Percentiles rank a stretch among this genome's conserved stretches.
Evolutionary conservation across 2,113 vertebrate species (phyloP).

Genomic region (Neogobius melanostomus): DNA sequence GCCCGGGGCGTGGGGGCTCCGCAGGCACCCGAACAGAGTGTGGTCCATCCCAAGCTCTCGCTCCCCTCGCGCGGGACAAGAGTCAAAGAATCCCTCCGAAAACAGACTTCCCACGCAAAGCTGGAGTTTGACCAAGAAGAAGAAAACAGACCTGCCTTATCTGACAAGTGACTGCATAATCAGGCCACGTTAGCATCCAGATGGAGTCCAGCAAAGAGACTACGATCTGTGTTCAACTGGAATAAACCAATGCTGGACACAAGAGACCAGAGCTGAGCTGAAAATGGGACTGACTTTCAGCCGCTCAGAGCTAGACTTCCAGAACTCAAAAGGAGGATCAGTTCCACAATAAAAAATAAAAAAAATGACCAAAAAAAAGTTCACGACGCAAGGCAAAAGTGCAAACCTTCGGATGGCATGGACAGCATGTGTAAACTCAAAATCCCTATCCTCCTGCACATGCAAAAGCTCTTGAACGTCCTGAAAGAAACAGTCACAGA

Average conservation of each 20-base stretch:
- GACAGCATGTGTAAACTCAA: not conserved
- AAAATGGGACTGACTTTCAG: not conserved
- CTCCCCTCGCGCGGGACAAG: constrained; percentile 58
- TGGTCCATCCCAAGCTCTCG: constrained; percentile 89
- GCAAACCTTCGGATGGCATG: not conserved
- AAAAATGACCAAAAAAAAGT: no score
- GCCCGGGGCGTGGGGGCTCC: constrained; percentile 90
- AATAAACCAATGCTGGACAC: no score
- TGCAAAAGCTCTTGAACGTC: not conserved
- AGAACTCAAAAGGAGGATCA: not conserved
- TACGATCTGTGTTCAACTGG: not conserved
- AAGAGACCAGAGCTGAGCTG: not conserved
- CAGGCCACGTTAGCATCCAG: not conserved
- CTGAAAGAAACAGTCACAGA: not conserved
- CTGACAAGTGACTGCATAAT: no score
- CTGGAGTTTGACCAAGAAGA: constrained; percentile 21
- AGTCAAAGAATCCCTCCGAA: not conserved
- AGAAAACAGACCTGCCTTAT: no score
- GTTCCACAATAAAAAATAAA: not conserved
- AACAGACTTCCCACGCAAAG: constrained; percentile 2
- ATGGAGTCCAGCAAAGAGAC: not conserved
- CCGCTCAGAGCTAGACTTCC: not conserved
- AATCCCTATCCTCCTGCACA: no score
- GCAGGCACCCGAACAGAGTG: constrained; percentile 96
- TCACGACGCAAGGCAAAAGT: not conserved